phyloP scores from a whole-genome alignment of 2,797 vertebrate genomes.

The Smutsia gigantea region DNA sequence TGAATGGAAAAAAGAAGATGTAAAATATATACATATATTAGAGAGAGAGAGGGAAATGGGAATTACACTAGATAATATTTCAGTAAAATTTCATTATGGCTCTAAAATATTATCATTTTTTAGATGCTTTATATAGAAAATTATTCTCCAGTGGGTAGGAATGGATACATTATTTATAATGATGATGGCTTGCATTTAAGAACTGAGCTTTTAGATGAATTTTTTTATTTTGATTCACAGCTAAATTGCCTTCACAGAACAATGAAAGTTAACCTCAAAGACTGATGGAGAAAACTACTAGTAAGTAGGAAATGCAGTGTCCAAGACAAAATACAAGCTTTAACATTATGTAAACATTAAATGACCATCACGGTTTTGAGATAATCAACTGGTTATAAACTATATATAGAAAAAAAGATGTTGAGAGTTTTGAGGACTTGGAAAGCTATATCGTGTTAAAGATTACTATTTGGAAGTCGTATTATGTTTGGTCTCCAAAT shows the following conservation, averaged over 20 bases:
- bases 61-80: neutral
- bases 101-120: conserved; percentile 26
- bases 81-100: neutral
- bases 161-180: conserved; percentile 18
- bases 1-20: neutral
- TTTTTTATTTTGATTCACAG: neutral
- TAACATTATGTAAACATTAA: neutral
- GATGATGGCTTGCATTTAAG: neutral
- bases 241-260: conserved; percentile 1
- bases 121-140: conserved; percentile 1
- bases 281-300: neutral
- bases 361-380: neutral
- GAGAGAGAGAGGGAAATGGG: neutral
- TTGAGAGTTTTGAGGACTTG: neutral
- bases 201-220: neutral
- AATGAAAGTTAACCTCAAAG: conserved; percentile 18
- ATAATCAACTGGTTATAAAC: neutral
- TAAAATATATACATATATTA: neutral
- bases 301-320: neutral
- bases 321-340: neutral
- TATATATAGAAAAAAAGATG: neutral
- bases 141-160: neutral
- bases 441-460: neutral
- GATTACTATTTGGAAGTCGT: neutral
- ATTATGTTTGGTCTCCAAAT: neutral